Conservation (phyloP, 2,113 vertebrate genomes). For the Anhinga anhinga region DNA sequence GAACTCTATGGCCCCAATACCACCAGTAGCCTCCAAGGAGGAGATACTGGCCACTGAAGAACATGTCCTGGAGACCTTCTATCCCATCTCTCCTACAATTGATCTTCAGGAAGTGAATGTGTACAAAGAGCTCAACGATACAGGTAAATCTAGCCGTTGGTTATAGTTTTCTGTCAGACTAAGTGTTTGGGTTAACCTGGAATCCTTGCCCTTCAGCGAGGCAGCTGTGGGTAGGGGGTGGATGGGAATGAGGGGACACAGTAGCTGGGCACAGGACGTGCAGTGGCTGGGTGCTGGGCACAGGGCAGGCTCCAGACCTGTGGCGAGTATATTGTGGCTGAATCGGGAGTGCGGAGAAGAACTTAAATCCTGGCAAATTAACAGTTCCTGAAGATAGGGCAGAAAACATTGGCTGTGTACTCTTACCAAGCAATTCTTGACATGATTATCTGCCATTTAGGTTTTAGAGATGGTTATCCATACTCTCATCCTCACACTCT, state of each 20-base stretch:
- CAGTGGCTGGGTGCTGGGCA: neutral
- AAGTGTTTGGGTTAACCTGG: neutral
- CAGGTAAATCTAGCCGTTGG: constrained; percentile 62
- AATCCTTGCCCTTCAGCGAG: neutral
- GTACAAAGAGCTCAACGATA: constrained; percentile 75
- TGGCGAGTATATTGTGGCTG: neutral
- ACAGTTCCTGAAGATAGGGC: neutral
- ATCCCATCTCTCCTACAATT: constrained; percentile 88
- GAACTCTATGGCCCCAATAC: constrained; percentile 78
- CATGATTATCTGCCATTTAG: constrained; percentile 49
- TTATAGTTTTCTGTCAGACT: neutral
- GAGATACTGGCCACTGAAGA: constrained; percentile 79
- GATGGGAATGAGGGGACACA: neutral
- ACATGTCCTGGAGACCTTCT: constrained; percentile 82
- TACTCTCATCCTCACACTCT: constrained; percentile 87
- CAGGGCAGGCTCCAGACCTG: neutral
- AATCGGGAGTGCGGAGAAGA: neutral
- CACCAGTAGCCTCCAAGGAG: constrained; percentile 76
- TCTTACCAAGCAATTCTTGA: neutral
- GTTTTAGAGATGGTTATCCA: constrained; percentile 79
- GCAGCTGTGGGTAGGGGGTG: neutral
- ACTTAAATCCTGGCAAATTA: neutral
- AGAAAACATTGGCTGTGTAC: neutral
- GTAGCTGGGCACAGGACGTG: neutral
- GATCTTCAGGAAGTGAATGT: constrained; percentile 84